Evolutionary conservation across 1,140 invertebrate genomes (phyloP).

Genomic region (Aphidius ervi): DNA sequence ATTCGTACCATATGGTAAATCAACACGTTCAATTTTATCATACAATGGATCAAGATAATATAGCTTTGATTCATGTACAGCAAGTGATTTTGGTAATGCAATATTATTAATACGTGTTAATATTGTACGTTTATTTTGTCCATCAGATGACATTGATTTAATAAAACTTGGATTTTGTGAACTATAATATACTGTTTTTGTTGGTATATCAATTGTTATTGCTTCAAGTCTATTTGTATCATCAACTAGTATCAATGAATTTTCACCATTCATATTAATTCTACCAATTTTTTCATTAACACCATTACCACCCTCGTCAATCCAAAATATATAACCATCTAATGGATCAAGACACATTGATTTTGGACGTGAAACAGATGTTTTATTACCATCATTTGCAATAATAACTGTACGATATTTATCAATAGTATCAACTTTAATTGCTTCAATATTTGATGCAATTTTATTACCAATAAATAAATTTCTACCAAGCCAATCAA

Average conservation of each 20-base stretch:
- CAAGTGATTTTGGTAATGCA: conserved; percentile 74
- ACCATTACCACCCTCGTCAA: conserved; percentile 89
- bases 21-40: conserved; percentile 84
- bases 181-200: conserved; percentile 82
- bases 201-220: conserved; percentile 80
- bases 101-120: conserved; percentile 68
- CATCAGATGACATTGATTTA: conserved; percentile 72
- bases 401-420: conserved; percentile 84
- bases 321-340: conserved; percentile 84
- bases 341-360: conserved; percentile 86
- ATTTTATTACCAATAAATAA: conserved; percentile 89
- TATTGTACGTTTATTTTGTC: conserved; percentile 65
- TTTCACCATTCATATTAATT: conserved; percentile 91
- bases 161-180: conserved; percentile 71
- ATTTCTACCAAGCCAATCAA: conserved; percentile 95
- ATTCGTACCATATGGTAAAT: conserved; percentile 78
- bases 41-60: conserved; percentile 88
- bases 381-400: conserved; percentile 82
- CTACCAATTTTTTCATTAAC: conserved; percentile 87
- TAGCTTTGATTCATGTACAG: conserved; percentile 75
- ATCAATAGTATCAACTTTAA: conserved; percentile 80
- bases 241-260: conserved; percentile 66
- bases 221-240: conserved; percentile 71
- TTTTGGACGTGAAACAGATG: conserved; percentile 83
- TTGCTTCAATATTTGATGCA: conserved; percentile 88